A percentile compares a stretch with the other conserved stretches of the same genome.
phyloP scores from a whole-genome alignment of 2,888 invertebrate genomes.

The Clanis bilineata region DNA sequence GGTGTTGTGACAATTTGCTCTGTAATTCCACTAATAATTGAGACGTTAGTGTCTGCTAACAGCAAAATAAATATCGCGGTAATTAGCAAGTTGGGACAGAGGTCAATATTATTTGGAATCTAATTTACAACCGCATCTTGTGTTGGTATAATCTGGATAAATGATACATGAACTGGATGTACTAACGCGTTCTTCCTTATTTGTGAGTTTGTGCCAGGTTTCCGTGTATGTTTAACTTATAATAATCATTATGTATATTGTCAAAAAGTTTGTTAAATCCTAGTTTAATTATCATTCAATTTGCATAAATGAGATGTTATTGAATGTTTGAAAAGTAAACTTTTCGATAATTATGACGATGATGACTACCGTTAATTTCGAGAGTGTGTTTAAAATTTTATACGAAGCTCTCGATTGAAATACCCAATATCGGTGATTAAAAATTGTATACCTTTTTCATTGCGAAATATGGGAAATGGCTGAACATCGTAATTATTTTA shows the following conservation, averaged over 20 bases:
- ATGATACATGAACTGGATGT: neutral
- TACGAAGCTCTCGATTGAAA: neutral
- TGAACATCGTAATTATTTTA: no score
- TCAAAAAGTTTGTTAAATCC: neutral
- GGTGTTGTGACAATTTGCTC: conserved; percentile 29
- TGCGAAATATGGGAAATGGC: neutral
- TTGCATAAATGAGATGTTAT: no score
- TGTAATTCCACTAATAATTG: conserved; percentile 41
- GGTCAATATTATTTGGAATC: conserved; percentile 32
- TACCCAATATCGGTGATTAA: neutral
- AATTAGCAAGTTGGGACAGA: conserved; percentile 43
- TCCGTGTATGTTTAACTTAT: neutral
- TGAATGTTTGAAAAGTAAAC: no score
- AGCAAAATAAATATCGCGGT: conserved; percentile 38
- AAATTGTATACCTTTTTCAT: neutral
- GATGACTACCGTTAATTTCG: neutral
- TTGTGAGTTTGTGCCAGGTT: neutral
- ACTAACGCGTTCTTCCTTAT: neutral
- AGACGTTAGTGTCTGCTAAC: conserved; percentile 46
- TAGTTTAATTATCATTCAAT: no score
- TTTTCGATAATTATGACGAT: no score
- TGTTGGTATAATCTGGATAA: neutral
- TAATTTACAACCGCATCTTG: neutral
- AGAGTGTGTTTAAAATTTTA: neutral
- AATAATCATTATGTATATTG: neutral